phyloP scores from a whole-genome alignment of 1,140 invertebrate genomes.

The Drosophila seguyi region DNA sequence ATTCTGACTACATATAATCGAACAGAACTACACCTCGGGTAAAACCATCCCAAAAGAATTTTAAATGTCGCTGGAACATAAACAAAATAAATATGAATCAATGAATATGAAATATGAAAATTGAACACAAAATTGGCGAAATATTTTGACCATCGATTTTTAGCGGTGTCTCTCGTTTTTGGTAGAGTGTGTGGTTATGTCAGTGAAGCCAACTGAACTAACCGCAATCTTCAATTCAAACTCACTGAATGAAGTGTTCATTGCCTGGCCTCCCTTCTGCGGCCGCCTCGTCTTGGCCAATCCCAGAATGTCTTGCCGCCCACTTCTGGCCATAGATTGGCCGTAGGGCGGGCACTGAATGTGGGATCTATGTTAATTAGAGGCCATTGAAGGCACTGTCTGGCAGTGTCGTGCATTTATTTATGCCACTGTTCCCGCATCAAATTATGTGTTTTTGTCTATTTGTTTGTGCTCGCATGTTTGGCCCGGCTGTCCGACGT shows the following conservation, averaged over 20 bases:
- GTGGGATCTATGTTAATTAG: conserved; percentile 37
- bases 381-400: conserved; percentile 25
- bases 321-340: neutral
- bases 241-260: conserved; percentile 64
- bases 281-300: neutral
- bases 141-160: neutral
- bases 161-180: neutral
- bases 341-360: conserved; percentile 1
- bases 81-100: too few species aligned
- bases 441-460: conserved; percentile 28
- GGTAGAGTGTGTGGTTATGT: conserved; percentile 9
- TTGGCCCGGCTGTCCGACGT: conserved; percentile 29
- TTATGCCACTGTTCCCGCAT: conserved; percentile 21
- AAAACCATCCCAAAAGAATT: too few species aligned
- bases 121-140: too few species aligned
- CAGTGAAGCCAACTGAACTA: conserved; percentile 19
- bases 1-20: too few species aligned
- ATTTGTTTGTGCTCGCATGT: conserved; percentile 16
- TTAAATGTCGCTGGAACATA: too few species aligned
- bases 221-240: conserved; percentile 75
- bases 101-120: neutral
- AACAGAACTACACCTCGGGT: too few species aligned
- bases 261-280: conserved; percentile 18
- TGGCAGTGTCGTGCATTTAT: conserved; percentile 19
- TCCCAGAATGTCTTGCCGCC: conserved; percentile 2